Evolutionary conservation across 1,140 invertebrate genomes (phyloP).

Genomic region (Sitodiplosis mosellana): DNA sequence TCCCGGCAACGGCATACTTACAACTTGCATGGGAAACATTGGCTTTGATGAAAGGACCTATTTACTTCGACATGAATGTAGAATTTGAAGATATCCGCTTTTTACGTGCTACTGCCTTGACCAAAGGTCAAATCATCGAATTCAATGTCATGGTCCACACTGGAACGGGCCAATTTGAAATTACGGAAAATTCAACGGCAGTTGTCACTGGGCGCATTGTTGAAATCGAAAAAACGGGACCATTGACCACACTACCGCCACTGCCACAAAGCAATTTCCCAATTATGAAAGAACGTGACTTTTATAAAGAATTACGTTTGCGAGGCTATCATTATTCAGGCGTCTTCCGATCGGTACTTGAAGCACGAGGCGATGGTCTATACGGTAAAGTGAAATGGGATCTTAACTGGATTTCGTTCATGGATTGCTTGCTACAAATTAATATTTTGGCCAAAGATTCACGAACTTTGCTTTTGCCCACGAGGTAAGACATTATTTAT

Average conservation of each 20-base stretch:
- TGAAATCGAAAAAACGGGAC: constrained; percentile 34
- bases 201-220: constrained; percentile 60
- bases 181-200: constrained; percentile 68
- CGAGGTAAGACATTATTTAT: constrained; percentile 25
- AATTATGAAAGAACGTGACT: constrained; percentile 42
- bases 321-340: constrained; percentile 87
- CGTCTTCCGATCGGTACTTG: constrained; percentile 62
- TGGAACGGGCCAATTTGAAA: constrained; percentile 67
- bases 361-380: constrained; percentile 40
- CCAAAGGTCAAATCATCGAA: constrained; percentile 45
- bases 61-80: constrained; percentile 54
- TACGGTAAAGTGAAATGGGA: constrained; percentile 58
- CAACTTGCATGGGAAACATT: constrained; percentile 76
- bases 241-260: constrained; percentile 26
- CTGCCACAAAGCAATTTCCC: constrained; percentile 30
- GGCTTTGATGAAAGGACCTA: constrained; percentile 50
- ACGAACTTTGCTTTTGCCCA: constrained; percentile 68
- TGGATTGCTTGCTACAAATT: constrained; percentile 91
- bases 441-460: constrained; percentile 57
- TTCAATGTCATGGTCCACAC: constrained; percentile 69
- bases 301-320: constrained; percentile 89
- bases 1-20: constrained; percentile 78
- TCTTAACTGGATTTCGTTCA: constrained; percentile 82
- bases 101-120: constrained; percentile 60
- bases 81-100: constrained; percentile 77